These are phyloP conservation scores for Pararge aegeria DNA, from an alignment of 1,140 invertebrate species.

Conservation along the genomic window DNA sequence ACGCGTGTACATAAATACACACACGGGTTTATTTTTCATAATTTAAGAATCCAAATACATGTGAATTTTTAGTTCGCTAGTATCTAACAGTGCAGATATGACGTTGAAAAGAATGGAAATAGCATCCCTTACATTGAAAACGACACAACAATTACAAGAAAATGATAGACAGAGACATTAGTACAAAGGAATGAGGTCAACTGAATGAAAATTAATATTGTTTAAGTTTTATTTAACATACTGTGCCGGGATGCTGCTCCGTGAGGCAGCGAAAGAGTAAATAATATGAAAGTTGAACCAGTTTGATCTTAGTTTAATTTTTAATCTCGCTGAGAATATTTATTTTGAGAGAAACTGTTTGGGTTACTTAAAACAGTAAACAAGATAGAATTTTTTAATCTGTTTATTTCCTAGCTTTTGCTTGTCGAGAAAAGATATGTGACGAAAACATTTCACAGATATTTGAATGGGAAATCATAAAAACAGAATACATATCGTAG, in stretches of 20 bases:
- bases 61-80: neutral
- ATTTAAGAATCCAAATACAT: too few relatives aligned
- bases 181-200: neutral
- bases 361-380: neutral
- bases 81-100: neutral
- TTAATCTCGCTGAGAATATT: neutral
- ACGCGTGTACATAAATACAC: too few relatives aligned
- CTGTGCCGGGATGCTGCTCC: slow-evolving; percentile 66
- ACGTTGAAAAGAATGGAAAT: slow-evolving; percentile 6
- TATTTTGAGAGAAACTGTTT: neutral
- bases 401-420: too few relatives aligned
- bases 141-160: neutral
- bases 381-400: neutral
- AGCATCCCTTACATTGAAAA: slow-evolving; percentile 10
- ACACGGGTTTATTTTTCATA: too few relatives aligned
- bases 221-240: slow-evolving; percentile 49
- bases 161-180: neutral
- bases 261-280: slow-evolving; percentile 41
- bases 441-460: too few relatives aligned
- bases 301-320: neutral
- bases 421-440: too few relatives aligned
- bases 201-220: neutral
- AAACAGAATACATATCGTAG: too few relatives aligned
- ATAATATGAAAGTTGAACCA: slow-evolving; percentile 3
- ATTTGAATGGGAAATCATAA: too few relatives aligned